Evolutionary conservation across 1,140 invertebrate species (phyloP).

Genomic region (Orius insidiosus): DNA sequence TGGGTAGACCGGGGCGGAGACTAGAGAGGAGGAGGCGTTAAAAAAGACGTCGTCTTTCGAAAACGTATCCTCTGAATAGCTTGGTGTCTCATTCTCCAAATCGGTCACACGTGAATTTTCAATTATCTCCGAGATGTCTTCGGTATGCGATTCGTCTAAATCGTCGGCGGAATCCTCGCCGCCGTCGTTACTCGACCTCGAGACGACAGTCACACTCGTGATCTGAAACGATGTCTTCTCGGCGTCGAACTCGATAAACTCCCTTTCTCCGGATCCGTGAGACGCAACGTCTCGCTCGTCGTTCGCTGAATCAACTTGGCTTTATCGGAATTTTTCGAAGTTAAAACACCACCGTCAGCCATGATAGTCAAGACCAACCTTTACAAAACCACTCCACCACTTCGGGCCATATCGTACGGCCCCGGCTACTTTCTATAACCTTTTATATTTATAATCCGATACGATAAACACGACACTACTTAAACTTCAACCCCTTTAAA

Average conservation of each 20-base stretch:
- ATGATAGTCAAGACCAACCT: slow-evolving; percentile 17
- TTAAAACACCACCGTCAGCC: slow-evolving; percentile 20
- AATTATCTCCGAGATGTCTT: slow-evolving; percentile 44
- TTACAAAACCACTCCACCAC: slow-evolving; percentile 11
- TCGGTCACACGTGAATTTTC: slow-evolving; percentile 66
- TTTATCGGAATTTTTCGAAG: slow-evolving; percentile 19
- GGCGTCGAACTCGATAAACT: slow-evolving; percentile 15
- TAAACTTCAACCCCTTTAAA: slow-evolving; percentile 1
- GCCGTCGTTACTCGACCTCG: slow-evolving; percentile 60
- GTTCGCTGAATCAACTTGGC: slow-evolving; percentile 20
- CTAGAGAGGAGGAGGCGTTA: slow-evolving; percentile 52
- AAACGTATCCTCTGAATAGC: slow-evolving; percentile 67
- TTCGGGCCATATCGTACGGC: slow-evolving; percentile 12
- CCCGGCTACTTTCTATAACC: slow-evolving; percentile 1
- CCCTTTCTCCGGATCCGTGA: slow-evolving; percentile 17
- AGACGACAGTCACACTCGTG: slow-evolving; percentile 68
- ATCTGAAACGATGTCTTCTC: slow-evolving; percentile 81
- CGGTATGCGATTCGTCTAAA: slow-evolving; percentile 80
- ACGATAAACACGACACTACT: neutral
- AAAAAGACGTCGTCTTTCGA: slow-evolving; percentile 67
- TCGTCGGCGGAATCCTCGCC: slow-evolving; percentile 85
- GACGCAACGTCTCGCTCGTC: slow-evolving; percentile 19
- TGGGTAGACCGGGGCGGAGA: slow-evolving; percentile 62
- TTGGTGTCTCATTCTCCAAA: slow-evolving; percentile 65
- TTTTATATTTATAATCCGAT: neutral